Evolutionary conservation across 1,140 invertebrate genomes (phyloP).

Genomic region (Euglossa dilemma): DNA sequence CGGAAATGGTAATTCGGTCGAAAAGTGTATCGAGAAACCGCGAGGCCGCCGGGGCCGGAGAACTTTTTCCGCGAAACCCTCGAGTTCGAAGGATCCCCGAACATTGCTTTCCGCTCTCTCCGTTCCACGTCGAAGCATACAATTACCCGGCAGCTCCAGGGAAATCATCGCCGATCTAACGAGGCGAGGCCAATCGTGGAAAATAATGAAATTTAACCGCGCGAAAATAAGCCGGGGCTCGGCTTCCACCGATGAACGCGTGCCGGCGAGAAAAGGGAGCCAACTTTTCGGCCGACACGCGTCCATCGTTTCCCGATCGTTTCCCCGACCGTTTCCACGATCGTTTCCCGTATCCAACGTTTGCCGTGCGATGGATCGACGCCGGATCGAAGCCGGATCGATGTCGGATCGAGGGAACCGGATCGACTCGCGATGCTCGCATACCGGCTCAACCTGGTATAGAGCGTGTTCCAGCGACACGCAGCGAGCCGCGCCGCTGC

Average conservation of each 20-base stretch:
- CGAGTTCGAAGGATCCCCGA: not conserved
- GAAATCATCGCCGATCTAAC: conserved; percentile 7
- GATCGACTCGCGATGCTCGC: conserved; percentile 55
- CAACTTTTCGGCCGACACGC: not conserved
- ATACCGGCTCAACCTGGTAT: no score
- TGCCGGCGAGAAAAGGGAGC: not conserved
- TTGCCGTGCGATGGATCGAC: no score
- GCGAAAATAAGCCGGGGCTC: not conserved
- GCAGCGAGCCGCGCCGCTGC: conserved; percentile 16
- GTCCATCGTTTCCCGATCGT: conserved; percentile 45
- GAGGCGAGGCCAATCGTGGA: conserved; percentile 4
- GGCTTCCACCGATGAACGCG: not conserved
- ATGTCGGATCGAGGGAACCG: conserved; percentile 28
- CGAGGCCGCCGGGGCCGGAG: no score
- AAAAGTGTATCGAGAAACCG: conserved; percentile 5
- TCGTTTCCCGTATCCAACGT: no score
- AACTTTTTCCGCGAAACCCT: not conserved
- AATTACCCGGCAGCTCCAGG: not conserved
- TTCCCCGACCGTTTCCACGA: no score
- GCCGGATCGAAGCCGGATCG: conserved; percentile 20
- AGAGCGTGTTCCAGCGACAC: not conserved
- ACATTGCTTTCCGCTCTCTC: not conserved
- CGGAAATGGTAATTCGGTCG: not conserved
- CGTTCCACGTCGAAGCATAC: not conserved
- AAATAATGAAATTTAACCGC: conserved; percentile 24